Base-by-base conservation (phyloP, 2,113 vertebrate species). In the Anser cygnoides region DNA sequence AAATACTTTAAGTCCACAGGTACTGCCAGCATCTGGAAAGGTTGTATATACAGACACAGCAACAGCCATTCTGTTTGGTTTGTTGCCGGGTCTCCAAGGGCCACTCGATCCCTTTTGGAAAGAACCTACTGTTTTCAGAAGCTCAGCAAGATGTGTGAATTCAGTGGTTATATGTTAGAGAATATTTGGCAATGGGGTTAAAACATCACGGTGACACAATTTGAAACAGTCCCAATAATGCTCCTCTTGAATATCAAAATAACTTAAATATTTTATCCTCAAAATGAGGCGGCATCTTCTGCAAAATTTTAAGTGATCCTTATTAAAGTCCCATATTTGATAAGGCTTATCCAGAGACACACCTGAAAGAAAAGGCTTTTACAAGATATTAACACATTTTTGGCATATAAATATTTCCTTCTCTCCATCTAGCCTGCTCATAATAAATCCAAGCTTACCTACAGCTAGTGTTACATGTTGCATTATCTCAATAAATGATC, bases 361-460 rank as follows among this genome's bases (percentile, higher is more conserved):
- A 99, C 98, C 98, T 99, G 98, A 98, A 99, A 99, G 98, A 99
- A 99, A 99, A 99, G 98, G 98, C 99, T 99, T 98, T 98, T 98
- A 98, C 97, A 99, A 99, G 97, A 98, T 97, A 98, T 99, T 98
- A 99, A 98, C 98, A 98, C 97, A 97, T 97, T 98, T 97, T 98
- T 98, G 96, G 98, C 97, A 98, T 91, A 97, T 93, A 97, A 97
- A 98, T 95, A 98, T 70, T 98, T 98, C 96, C 97, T 98, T 75
- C 96, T 98, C 96, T 98, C 94, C 94, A 96, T 95, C 97, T 98
- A 98, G 90, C 98, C 98, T 98, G 95, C 89, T 97, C 82, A 92
- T 91, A 95, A 93, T 92, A 83, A 97, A 97, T 95, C 95, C 95
- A 97, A 90, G 97, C 97, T 98, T 97, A 98, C 98, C 98, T 97